Evolutionary conservation across 1,140 invertebrate species (phyloP).

Genomic region (Diachasma alloeum): DNA sequence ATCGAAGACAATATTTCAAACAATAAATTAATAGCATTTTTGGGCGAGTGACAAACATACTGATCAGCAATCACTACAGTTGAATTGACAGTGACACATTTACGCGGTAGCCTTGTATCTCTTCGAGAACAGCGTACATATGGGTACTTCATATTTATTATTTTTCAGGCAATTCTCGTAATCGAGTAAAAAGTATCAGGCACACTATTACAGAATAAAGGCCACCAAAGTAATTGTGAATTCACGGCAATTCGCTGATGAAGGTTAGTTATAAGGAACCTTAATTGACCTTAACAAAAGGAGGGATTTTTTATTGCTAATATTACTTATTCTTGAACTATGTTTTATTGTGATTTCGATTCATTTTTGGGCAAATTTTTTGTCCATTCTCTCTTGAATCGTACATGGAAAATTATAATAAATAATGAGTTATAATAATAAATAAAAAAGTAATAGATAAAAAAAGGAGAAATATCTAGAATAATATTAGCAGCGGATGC

Average conservation of each 20-base stretch:
- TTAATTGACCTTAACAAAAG: not conserved
- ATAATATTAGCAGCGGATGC: slow-evolving; percentile 5
- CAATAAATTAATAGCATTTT: slow-evolving; percentile 43
- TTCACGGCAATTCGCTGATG: not conserved
- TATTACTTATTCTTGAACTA: too few relatives aligned
- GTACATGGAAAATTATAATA: not conserved
- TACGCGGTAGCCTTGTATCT: slow-evolving; percentile 48
- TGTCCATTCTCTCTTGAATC: not conserved
- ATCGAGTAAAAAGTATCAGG: not conserved
- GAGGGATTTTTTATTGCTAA: not conserved
- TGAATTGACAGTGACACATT: slow-evolving; percentile 56
- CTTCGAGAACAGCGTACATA: not conserved
- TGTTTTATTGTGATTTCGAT: too few relatives aligned
- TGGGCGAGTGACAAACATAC: slow-evolving; percentile 54
- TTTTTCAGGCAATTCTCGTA: not conserved
- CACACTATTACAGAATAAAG: not conserved
- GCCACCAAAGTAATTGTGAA: not conserved
- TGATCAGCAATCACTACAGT: slow-evolving; percentile 45
- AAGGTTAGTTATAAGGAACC: not conserved
- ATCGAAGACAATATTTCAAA: not conserved
- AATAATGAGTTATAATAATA: not conserved
- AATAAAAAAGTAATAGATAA: not conserved
- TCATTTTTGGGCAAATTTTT: too few relatives aligned
- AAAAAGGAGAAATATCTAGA: not conserved
- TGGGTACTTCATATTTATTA: not conserved